Conservation (phyloP, 1,140 invertebrate genomes). For the Drosophila bocki region DNA sequence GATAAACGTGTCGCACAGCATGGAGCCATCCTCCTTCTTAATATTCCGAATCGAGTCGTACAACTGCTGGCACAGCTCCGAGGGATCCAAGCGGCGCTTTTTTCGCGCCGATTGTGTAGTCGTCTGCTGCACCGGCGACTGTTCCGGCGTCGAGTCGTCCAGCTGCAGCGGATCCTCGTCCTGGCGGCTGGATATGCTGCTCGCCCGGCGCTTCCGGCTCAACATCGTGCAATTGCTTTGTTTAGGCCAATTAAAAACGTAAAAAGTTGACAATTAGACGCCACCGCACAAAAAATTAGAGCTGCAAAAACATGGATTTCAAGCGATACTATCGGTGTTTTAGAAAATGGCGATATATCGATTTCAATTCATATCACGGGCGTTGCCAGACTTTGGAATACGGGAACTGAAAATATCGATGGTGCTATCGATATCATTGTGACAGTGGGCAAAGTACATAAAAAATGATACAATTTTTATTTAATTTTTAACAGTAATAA, state of each 20-base stretch:
- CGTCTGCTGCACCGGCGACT: slow-evolving; percentile 84
- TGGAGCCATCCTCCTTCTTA: slow-evolving; percentile 95
- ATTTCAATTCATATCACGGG: background rate
- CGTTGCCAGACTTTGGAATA: too few relatives aligned
- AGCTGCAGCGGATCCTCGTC: slow-evolving; percentile 82
- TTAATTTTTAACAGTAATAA: too few relatives aligned
- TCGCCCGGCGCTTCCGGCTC: slow-evolving; percentile 80
- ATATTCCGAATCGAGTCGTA: slow-evolving; percentile 96
- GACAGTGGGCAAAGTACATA: too few relatives aligned
- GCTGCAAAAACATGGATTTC: slow-evolving; percentile 5
- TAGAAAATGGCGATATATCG: background rate
- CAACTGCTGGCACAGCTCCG: slow-evolving; percentile 95
- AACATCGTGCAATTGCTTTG: slow-evolving; percentile 58
- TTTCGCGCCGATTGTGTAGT: slow-evolving; percentile 72
- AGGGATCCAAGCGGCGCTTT: slow-evolving; percentile 84
- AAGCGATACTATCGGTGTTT: background rate
- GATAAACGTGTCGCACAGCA: slow-evolving; percentile 97
- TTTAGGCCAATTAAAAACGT: slow-evolving; percentile 8
- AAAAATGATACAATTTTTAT: too few relatives aligned
- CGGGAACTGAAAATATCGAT: too few relatives aligned
- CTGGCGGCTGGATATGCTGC: slow-evolving; percentile 77
- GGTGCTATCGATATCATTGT: background rate
- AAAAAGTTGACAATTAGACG: slow-evolving; percentile 52
- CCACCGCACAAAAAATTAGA: slow-evolving; percentile 54
- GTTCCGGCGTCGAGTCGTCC: slow-evolving; percentile 87